phyloP scores from a whole-genome alignment of 2,888 invertebrate species.

The Timema cristinae region DNA sequence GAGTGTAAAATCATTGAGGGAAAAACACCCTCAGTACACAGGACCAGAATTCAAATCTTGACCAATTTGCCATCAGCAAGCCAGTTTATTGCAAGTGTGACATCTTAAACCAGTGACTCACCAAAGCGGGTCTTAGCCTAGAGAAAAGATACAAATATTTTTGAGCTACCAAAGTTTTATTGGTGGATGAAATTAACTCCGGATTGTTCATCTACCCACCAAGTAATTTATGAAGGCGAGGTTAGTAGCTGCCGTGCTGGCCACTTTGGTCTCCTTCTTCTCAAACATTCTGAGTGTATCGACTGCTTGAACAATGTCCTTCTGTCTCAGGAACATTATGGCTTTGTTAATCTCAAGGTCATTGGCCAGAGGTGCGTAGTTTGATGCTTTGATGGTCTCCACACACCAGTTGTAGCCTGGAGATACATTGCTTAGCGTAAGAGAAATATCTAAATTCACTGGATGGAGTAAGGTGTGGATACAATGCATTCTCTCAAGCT shows the following conservation, averaged over 20 bases:
- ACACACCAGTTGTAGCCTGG: slow-evolving; percentile 79
- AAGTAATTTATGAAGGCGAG: slow-evolving; percentile 78
- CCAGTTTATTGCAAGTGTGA: no score
- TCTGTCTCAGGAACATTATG: slow-evolving; percentile 75
- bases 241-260: slow-evolving; percentile 80
- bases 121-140: no score
- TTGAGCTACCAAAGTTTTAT: neutral
- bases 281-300: slow-evolving; percentile 82
- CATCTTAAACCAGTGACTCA: no score
- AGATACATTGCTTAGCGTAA: no score
- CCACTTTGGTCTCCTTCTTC: slow-evolving; percentile 77
- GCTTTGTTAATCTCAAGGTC: slow-evolving; percentile 91
- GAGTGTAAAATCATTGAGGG: no score
- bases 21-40: no score
- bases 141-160: no score
- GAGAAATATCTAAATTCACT: no score
- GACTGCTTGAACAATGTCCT: slow-evolving; percentile 73
- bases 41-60: no score
- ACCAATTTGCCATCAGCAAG: no score
- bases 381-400: slow-evolving; percentile 87
- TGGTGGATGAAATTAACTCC: neutral
- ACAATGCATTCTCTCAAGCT: no score
- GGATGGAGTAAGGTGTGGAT: no score
- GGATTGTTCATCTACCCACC: slow-evolving; percentile 47
- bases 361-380: slow-evolving; percentile 73